Base-by-base conservation (phyloP, 2,113 vertebrate genomes). In the Labeo rohita region DNA sequence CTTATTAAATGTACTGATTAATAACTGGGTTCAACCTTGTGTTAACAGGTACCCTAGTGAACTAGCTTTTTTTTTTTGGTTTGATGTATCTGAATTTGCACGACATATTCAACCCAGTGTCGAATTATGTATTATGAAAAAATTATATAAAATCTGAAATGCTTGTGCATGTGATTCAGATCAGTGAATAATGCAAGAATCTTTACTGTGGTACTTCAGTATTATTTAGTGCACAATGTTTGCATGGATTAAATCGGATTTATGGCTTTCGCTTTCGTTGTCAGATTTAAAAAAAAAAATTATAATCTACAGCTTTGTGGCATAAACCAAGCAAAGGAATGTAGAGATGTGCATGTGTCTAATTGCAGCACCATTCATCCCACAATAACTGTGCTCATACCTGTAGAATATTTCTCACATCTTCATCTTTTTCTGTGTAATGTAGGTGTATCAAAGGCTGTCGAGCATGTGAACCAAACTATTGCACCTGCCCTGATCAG, bases 381-480 rank as follows among this genome's bases (percentile, higher is more conserved):
- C 12, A 11, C 12, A 43, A 39, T 74, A 23, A 84, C 16, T 18
- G 39, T 36, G 23, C 1, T 47, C 36, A 28, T 34, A 11, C 63
- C 11, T 39, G 18, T 59, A 18, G 16, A 7, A 39, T 79, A 7
- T 15, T 52, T 8, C 10, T 61, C 3, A 63, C 45, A 70, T 74
- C 36, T 84, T 16, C 21, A 70, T 83, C 91, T 95, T 68, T 96
- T 89, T 94, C 94, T 94, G 87, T 94, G 87, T 91, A 88, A 94
- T 96, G 84, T 92, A 99, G 98, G 98, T 95, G 98, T 99, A 85
- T 96, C 95, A 92, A 95, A 98, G 95, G 98, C 98, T 93, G 98
- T 99, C 92, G 96, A 96, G 90, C 95, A 99, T 95, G 94, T 99
- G 92, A 99, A 99, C 95, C 96, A 97, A 92, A 94, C 94, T 83